Base-by-base conservation (phyloP, 2,888 invertebrate species). In the Arrhopalites spinosus region DNA sequence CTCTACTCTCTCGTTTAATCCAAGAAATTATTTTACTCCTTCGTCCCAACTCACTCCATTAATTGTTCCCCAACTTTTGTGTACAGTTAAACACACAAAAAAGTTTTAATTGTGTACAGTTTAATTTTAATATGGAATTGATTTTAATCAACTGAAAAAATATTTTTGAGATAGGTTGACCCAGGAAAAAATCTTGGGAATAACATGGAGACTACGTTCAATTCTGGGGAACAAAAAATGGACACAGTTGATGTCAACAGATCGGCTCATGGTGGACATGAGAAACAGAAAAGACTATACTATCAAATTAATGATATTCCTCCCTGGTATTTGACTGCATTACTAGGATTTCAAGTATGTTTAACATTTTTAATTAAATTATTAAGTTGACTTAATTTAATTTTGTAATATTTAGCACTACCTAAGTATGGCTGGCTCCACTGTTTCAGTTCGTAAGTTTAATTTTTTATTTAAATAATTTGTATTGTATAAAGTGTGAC, bases 341-440 rank as follows among this genome's bases (percentile, higher is more conserved):
- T 86, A 53, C 81, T 87, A 0, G 86, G 86, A 30, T 84, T 86
- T 53, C 87, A 86, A 85, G 86, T 86, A 81, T 79, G 80, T 63
- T 50, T 5, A 17, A n/a, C 15, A n/a, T 5, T 50, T 50, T 63
- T 11, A 20, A 13, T 36, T 27, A 30, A 45, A 53, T 67, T 50
- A 17, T 56, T 2, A 17, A 30, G 15, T 53, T 15, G n/a, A 25
- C 20, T 36, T n/a, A 17, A 11, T 64, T 30, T 47, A 50, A 11
- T 27, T 27, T 27, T 27, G 63, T 70, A 20, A 5, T 70, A 66
- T 43, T 3, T 63, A 78, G 78, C 76, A 78, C 84, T 93, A 93
- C 85, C 86, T 93, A 81, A 93, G 93, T 0, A 93, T 94, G 91
- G 92, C 94, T 78, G 94, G 93, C 0, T 92, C 92, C 0, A 93